Evolutionary conservation across 1,140 invertebrate genomes (phyloP).

Genomic region (Drosophila kikkawai): DNA sequence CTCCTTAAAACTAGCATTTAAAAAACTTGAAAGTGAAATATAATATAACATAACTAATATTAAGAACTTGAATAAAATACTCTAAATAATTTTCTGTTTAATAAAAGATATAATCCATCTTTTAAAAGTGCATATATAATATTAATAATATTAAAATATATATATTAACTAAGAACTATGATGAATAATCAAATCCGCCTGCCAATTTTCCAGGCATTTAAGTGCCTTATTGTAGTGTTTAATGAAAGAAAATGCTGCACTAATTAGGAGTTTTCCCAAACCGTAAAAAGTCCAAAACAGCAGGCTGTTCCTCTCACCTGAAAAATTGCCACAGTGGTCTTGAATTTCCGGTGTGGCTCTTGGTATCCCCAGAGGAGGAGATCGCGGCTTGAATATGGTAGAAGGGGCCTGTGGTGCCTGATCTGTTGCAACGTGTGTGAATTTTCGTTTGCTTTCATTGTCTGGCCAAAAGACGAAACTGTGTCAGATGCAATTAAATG

Average conservation of each 20-base stretch:
- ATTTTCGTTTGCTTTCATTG: constrained; percentile 46
- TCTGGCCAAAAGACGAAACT: constrained; percentile 48
- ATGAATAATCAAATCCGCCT: neutral
- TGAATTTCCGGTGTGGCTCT: constrained; percentile 28
- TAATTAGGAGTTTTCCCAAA: constrained; percentile 21
- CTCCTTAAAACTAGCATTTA: neutral
- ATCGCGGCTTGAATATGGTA: constrained; percentile 1
- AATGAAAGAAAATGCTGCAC: constrained; percentile 3
- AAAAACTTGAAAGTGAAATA: neutral
- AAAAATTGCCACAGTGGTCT: constrained; percentile 1
- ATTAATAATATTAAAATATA: neutral
- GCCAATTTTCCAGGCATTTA: neutral
- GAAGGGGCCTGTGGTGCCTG: constrained; percentile 12
- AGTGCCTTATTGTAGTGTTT: constrained; percentile 2
- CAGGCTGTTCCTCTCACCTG: constrained; percentile 11
- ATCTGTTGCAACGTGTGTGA: constrained; percentile 57
- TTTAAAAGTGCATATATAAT: neutral
- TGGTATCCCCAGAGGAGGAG: constrained; percentile 27
- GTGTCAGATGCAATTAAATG: constrained; percentile 62
- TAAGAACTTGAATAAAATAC: neutral
- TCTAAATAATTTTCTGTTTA: neutral
- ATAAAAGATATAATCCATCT: neutral
- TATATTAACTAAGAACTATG: neutral
- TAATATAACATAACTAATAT: neutral
- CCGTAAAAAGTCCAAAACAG: constrained; percentile 7